Evolutionary conservation across 2,888 invertebrate species (phyloP), one percentile per base, ranked within the genome.

Genomic region (Tuta absoluta): DNA sequence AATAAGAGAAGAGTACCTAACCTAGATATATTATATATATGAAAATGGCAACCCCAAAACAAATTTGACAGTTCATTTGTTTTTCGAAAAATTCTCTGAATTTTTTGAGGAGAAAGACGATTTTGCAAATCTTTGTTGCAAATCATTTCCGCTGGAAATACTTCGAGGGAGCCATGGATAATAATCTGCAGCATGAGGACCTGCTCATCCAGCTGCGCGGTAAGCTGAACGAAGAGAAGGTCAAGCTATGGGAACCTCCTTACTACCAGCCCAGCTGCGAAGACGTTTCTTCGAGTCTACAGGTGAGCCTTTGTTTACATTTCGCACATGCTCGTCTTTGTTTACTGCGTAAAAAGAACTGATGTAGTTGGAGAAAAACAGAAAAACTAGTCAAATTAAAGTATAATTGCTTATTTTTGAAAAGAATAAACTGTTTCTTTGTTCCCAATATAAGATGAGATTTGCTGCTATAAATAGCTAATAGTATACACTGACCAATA

Each of bases 241-340:
- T 96, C 5, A 96, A 96, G 78, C 82, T 97, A 66, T 97, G 97
- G 96, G 90, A 95, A 71, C 88, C 93, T 17, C 96, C 96, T 0
- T 96, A 94, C 78, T 93, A 93, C 60, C 79, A 82, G 2, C 65
- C 76, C 4, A 85, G 81, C 56, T 72, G 74, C 58, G 75, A 68
- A 53, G 76, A 69, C 58, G 66, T 80, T 33, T 87, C 93, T 19
- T 89, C 86, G 85, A 82, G 81, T 89, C 75, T 89, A 81, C 87
- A 93, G 93, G 91, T 88, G 69, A 67, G 75, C 4, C 45, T 45
- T 45, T 45, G 45, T 45, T 45, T 45, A 45, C 45, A 45, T n/a
- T 1, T 17, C 17, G 17, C 51, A 53, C 14, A 24, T 24, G 51
- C 21, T 23, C 21, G 21, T 8, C 12, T 11, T 1, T 23, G 23